phyloP scores from a whole-genome alignment of 2,888 invertebrate species.

The Tinea semifulvella region DNA sequence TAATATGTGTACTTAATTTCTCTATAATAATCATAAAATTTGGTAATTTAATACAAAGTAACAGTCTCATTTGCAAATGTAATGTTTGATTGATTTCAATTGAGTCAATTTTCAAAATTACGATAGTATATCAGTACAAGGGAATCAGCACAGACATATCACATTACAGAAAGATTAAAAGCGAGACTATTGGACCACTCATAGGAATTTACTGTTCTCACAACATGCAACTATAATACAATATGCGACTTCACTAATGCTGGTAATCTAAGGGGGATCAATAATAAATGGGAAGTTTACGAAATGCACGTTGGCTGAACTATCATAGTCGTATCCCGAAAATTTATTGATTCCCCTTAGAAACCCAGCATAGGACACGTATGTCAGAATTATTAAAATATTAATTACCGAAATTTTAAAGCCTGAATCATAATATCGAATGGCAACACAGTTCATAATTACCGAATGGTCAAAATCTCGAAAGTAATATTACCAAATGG shows the following conservation, averaged over 20 bases:
- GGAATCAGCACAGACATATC: constrained; percentile 12
- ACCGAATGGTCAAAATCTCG: no score
- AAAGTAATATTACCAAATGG: no score
- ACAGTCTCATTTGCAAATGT: constrained; percentile 13
- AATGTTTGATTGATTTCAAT: constrained; percentile 3
- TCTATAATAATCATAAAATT: constrained; percentile 4
- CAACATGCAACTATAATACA: constrained; percentile 4
- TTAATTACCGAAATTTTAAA: no score
- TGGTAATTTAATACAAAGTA: constrained; percentile 11
- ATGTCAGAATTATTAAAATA: no score
- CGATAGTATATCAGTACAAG: constrained; percentile 7
- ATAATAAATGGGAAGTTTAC: no score
- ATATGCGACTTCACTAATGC: constrained; percentile 8
- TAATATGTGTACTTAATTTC: background rate
- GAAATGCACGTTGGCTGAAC: no score
- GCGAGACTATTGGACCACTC: constrained; percentile 64
- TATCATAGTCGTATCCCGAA: no score
- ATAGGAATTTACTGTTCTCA: constrained; percentile 45
- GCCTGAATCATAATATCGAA: no score
- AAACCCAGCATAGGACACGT: no score
- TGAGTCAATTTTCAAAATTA: background rate
- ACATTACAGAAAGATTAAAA: constrained; percentile 28
- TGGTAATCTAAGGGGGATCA: no score
- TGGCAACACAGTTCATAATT: no score
- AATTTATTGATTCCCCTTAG: no score